Percentiles rank a stretch among this genome's conserved stretches.
These are phyloP conservation scores for Ariolimax columbianus DNA, from an alignment of 2,888 invertebrate species.

Conservation along the genomic window DNA sequence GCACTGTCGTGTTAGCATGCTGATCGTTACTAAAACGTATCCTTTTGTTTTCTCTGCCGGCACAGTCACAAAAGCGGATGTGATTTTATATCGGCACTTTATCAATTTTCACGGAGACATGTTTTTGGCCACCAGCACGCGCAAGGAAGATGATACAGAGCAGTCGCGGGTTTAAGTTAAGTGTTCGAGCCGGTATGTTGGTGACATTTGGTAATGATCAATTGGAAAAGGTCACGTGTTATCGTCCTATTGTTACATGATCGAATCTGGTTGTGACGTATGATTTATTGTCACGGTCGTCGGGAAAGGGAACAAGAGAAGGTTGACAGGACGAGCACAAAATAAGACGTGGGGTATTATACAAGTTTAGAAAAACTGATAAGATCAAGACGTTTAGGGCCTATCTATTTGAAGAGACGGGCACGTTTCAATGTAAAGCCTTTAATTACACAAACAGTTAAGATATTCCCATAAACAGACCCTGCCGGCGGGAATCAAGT, in stretches of 20 bases:
- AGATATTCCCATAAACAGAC: too few relatives aligned
- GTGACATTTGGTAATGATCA: constrained; percentile 27
- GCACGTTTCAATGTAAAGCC: too few relatives aligned
- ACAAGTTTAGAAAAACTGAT: too few relatives aligned
- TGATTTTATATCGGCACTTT: neutral
- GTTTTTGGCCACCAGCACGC: neutral
- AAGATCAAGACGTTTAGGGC: too few relatives aligned
- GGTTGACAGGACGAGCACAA: too few relatives aligned
- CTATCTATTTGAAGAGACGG: too few relatives aligned
- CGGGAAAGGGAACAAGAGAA: neutral
- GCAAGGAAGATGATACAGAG: neutral
- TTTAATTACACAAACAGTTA: too few relatives aligned
- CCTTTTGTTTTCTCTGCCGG: neutral
- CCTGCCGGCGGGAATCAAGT: too few relatives aligned
- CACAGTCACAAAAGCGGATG: neutral
- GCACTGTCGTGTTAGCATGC: neutral
- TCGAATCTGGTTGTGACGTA: neutral
- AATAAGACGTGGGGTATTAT: too few relatives aligned
- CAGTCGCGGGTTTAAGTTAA: neutral
- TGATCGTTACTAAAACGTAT: neutral
- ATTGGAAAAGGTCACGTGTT: neutral
- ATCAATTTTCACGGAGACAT: neutral
- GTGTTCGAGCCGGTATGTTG: neutral
- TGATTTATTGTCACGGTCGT: neutral
- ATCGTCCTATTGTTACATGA: neutral